Evolutionary conservation across 1,140 invertebrate species (phyloP).

Genomic region (Drosophila athabasca): DNA sequence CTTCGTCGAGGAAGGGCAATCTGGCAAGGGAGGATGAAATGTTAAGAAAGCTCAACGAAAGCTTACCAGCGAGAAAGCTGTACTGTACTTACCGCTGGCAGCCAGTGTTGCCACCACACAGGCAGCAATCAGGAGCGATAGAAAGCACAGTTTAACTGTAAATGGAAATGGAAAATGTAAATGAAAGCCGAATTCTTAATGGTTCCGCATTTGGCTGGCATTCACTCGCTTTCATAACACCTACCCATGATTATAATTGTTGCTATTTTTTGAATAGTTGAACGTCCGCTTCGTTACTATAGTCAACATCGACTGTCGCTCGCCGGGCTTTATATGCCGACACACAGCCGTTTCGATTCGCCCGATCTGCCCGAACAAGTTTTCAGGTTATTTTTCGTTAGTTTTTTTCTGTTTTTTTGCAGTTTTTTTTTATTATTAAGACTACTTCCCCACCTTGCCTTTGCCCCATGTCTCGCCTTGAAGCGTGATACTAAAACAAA

Average conservation of each 20-base stretch:
- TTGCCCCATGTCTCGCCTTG: conserved; percentile 43
- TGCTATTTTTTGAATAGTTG: conserved; percentile 38
- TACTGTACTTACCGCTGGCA: conserved; percentile 68
- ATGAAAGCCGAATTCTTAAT: conserved; percentile 31
- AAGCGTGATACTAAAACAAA: conserved; percentile 55
- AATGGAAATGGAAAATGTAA: conserved; percentile 5
- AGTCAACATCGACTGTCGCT: conserved; percentile 55
- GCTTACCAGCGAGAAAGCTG: neutral
- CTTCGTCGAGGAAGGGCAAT: conserved; percentile 87
- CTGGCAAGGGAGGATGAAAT: conserved; percentile 31
- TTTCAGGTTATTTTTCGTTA: conserved; percentile 50
- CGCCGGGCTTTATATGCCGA: conserved; percentile 63
- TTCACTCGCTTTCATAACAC: conserved; percentile 29
- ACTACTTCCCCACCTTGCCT: conserved; percentile 33
- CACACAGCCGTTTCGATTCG: conserved; percentile 51
- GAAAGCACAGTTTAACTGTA: conserved; percentile 42
- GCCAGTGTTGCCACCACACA: conserved; percentile 56
- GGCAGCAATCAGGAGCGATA: conserved; percentile 40
- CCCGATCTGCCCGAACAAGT: conserved; percentile 49
- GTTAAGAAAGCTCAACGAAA: neutral
- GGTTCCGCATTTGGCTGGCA: conserved; percentile 48
- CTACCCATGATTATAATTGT: conserved; percentile 62
- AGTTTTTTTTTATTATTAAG: conserved; percentile 27
- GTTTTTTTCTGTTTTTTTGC: conserved; percentile 25
- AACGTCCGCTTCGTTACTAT: conserved; percentile 65